Conservation (phyloP, 2,888 invertebrate genomes). For the Mesorhabditis belari region DNA sequence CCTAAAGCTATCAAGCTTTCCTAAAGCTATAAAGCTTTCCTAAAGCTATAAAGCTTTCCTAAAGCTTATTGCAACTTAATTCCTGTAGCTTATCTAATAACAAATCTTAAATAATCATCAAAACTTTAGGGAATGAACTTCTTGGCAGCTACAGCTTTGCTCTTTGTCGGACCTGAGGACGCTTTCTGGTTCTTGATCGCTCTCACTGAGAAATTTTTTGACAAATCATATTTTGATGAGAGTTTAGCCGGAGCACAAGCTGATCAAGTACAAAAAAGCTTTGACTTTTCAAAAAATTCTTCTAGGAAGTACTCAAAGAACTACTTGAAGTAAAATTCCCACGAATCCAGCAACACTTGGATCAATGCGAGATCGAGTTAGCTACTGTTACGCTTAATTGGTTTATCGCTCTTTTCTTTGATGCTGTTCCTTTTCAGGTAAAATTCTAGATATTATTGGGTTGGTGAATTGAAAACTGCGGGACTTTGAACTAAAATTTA, state of each 20-base stretch:
- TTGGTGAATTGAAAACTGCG: no score
- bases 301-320: slow-evolving; percentile 56
- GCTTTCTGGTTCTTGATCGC: slow-evolving; percentile 61
- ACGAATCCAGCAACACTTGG: slow-evolving; percentile 55
- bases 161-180: slow-evolving; percentile 60
- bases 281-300: no score
- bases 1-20: background rate
- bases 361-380: slow-evolving; percentile 58
- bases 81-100: no score
- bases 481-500: no score
- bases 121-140: slow-evolving; percentile 56
- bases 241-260: slow-evolving; percentile 59
- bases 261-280: slow-evolving; percentile 53
- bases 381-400: slow-evolving; percentile 60
- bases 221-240: slow-evolving; percentile 58
- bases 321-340: slow-evolving; percentile 57
- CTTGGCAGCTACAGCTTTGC: slow-evolving; percentile 58
- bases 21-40: no score
- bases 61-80: background rate
- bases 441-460: no score
- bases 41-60: no score
- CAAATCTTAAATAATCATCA: background rate
- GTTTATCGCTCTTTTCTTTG: slow-evolving; percentile 60
- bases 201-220: slow-evolving; percentile 58
- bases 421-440: slow-evolving; percentile 59